phyloP scores from a whole-genome alignment of 2,797 vertebrate genomes.

The Telmatherina bonti region DNA sequence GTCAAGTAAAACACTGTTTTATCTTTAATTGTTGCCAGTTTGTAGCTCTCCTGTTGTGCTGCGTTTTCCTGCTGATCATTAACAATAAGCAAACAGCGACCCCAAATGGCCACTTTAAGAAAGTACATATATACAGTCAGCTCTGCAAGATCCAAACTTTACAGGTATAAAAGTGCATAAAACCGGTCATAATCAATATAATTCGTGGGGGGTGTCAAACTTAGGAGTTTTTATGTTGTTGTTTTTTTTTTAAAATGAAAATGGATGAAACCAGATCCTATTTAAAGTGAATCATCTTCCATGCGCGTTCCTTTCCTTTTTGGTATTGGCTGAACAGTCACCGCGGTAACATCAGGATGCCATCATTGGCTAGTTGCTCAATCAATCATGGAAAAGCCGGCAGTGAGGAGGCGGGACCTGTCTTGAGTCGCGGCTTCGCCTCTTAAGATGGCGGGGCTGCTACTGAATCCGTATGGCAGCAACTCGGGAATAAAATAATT shows the following conservation, averaged over 20 bases:
- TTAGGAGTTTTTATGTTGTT: too few relatives aligned
- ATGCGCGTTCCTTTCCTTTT: background rate
- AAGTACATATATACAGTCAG: too few relatives aligned
- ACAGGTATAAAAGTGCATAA: background rate
- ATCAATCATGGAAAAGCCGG: constrained; percentile 68
- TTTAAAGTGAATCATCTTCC: background rate
- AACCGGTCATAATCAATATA: too few relatives aligned
- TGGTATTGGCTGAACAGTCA: constrained; percentile 23
- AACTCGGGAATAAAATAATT: constrained; percentile 55
- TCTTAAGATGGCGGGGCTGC: constrained; percentile 80
- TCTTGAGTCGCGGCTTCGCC: constrained; percentile 30
- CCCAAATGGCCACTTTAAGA: background rate
- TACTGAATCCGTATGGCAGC: constrained; percentile 35
- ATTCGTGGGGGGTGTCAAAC: too few relatives aligned
- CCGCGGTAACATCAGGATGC: too few relatives aligned
- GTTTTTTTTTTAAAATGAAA: too few relatives aligned
- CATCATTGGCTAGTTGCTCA: constrained; percentile 44
- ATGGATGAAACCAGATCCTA: too few relatives aligned
- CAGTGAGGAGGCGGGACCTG: constrained; percentile 35
- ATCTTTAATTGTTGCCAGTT: background rate
- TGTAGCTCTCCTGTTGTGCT: background rate
- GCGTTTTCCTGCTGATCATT: background rate
- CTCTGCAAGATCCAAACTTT: background rate
- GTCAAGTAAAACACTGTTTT: background rate
- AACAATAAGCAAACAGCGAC: constrained; percentile 24